Percentiles rank a stretch among this genome's conserved stretches.
Evolutionary conservation across 2,888 invertebrate species (phyloP).

Genomic region (Epirrhoe alternata): DNA sequence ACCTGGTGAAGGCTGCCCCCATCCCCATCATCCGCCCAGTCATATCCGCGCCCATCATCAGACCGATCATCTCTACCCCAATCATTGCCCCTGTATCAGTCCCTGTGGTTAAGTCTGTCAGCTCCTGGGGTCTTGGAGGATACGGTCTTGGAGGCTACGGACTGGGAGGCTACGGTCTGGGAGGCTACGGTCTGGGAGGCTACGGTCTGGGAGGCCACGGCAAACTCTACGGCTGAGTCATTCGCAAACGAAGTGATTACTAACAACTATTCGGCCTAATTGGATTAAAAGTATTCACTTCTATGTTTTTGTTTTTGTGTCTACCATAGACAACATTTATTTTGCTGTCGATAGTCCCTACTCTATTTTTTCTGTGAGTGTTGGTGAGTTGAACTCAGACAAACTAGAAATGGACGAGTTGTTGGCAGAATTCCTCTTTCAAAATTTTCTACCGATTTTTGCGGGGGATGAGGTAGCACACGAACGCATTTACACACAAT

Average conservation of each 20-base stretch:
- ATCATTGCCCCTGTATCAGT: slow-evolving; percentile 42
- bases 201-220: slow-evolving; percentile 41
- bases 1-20: slow-evolving; percentile 67
- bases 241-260: slow-evolving; percentile 45
- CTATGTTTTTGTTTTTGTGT: slow-evolving; percentile 18
- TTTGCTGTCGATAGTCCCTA: no score
- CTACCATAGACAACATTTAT: no score
- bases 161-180: slow-evolving; percentile 41
- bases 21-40: slow-evolving; percentile 66
- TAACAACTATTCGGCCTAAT: slow-evolving; percentile 44
- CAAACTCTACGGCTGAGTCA: slow-evolving; percentile 35
- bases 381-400: no score
- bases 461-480: no score
- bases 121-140: slow-evolving; percentile 36
- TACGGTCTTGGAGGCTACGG: slow-evolving; percentile 45
- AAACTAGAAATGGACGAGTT: no score
- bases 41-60: slow-evolving; percentile 56
- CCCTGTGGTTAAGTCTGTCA: slow-evolving; percentile 53
- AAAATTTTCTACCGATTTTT: no score
- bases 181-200: slow-evolving; percentile 38
- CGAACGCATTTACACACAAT: no score
- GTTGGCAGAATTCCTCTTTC: no score
- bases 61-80: slow-evolving; percentile 37
- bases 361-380: no score
- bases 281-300: slow-evolving; percentile 35